phyloP scores from a whole-genome alignment of 2,113 vertebrate species.

The Cariama cristata region DNA sequence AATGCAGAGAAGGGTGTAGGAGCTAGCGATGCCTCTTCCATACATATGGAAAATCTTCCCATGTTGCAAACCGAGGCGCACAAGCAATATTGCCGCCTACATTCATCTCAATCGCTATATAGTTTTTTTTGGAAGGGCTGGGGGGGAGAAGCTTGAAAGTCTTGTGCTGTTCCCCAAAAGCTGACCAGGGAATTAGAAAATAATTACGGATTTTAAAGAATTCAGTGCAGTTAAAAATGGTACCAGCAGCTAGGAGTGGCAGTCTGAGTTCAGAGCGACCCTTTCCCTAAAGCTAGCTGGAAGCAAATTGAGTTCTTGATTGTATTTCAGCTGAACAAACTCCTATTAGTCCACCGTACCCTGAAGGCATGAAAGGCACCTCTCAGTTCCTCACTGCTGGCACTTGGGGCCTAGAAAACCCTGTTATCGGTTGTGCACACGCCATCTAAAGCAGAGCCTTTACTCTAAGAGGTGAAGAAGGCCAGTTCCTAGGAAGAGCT shows the following conservation, averaged over 20 bases:
- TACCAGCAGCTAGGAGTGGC: background rate
- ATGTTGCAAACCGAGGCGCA: background rate
- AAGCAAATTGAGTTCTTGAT: background rate
- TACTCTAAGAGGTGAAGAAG: background rate
- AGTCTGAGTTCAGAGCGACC: background rate
- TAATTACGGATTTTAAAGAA: background rate
- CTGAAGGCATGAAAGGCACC: background rate
- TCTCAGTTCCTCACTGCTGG: background rate
- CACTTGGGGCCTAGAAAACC: background rate
- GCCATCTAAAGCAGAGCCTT: background rate
- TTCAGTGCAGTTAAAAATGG: background rate
- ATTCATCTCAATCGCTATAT: background rate
- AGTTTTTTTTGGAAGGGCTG: background rate
- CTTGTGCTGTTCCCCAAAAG: background rate
- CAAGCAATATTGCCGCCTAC: background rate
- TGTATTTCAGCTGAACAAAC: background rate
- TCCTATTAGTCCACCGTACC: background rate
- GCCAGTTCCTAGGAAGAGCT: background rate
- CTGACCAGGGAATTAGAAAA: background rate
- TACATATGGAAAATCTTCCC: background rate
- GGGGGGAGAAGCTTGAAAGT: background rate
- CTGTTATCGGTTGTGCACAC: background rate
- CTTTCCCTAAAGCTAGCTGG: background rate
- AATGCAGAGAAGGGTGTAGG: background rate
- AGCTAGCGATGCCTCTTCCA: background rate